Conservation (phyloP, 2,797 vertebrate species). For the Pseudomugil tenellus region DNA sequence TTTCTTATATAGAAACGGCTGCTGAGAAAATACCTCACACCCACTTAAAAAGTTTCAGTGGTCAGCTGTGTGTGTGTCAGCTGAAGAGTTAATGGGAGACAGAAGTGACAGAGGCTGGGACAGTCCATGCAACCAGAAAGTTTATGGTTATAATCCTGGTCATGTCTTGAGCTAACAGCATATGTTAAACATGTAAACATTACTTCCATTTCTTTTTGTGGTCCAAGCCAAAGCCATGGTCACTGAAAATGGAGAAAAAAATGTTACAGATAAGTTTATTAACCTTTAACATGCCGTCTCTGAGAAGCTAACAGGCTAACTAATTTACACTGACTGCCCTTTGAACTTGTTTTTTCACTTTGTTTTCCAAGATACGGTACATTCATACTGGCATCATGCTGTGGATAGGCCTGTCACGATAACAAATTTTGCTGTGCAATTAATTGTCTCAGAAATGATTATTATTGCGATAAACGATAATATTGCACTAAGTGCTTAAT, state of each 20-base stretch:
- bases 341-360: neutral
- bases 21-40: constrained; percentile 68
- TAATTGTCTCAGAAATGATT: no score
- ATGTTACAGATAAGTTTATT: neutral
- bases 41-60: constrained; percentile 62
- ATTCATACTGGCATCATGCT: neutral
- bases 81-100: constrained; percentile 18
- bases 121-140: neutral
- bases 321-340: no score
- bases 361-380: neutral
- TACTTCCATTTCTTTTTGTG: no score
- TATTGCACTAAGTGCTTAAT: no score
- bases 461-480: no score
- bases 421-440: no score
- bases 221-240: neutral
- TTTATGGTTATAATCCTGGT: constrained; percentile 7
- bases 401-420: no score
- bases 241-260: neutral
- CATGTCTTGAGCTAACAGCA: neutral
- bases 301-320: neutral
- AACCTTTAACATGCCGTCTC: neutral
- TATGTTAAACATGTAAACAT: neutral
- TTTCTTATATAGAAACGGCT: constrained; percentile 74
- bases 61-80: constrained; percentile 64
- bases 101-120: constrained; percentile 3